Percentiles rank a stretch among this genome's conserved stretches.
Evolutionary conservation across 1,140 invertebrate species (phyloP).

Genomic region (Agrypnia vestita): DNA sequence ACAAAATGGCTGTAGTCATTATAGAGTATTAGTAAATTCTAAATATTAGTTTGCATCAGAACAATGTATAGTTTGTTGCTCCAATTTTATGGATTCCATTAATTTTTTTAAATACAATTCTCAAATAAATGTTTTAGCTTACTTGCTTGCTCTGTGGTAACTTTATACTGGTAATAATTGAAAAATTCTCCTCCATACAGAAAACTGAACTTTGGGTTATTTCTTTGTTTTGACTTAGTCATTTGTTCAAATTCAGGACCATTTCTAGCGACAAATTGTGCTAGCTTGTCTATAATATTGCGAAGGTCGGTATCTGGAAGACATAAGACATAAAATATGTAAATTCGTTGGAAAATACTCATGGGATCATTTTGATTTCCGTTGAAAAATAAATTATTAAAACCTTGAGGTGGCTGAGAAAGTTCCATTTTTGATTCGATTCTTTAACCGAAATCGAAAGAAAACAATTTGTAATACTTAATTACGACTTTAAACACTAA

Average conservation of each 20-base stretch:
- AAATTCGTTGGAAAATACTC: slow-evolving; percentile 33
- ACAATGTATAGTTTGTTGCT: too few species aligned
- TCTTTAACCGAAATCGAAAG: too few species aligned
- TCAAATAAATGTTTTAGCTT: slow-evolving; percentile 68
- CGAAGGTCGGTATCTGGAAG: slow-evolving; percentile 88
- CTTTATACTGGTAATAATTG: slow-evolving; percentile 98
- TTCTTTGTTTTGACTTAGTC: slow-evolving; percentile 98
- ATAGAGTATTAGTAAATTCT: too few species aligned
- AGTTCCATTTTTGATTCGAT: slow-evolving; percentile 64
- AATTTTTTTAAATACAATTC: background rate
- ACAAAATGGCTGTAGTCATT: too few species aligned
- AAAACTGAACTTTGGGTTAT: slow-evolving; percentile 97
- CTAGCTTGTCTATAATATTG: slow-evolving; percentile 98
- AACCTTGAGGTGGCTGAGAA: slow-evolving; percentile 69
- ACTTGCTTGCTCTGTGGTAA: slow-evolving; percentile 91
- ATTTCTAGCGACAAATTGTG: slow-evolving; percentile 98
- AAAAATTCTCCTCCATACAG: slow-evolving; percentile 96
- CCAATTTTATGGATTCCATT: too few species aligned
- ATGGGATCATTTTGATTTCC: slow-evolving; percentile 13
- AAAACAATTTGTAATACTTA: too few species aligned
- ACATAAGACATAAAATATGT: slow-evolving; percentile 19
- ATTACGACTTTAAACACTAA: too few species aligned
- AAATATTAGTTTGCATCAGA: too few species aligned
- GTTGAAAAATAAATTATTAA: slow-evolving; percentile 46
- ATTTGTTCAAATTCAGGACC: slow-evolving; percentile 98